Percentiles rank a stretch among this genome's conserved stretches.
Evolutionary conservation across 64 coral and sea anemone genomes (phyloP).

Genomic region (Dendronephthya gigantea): DNA sequence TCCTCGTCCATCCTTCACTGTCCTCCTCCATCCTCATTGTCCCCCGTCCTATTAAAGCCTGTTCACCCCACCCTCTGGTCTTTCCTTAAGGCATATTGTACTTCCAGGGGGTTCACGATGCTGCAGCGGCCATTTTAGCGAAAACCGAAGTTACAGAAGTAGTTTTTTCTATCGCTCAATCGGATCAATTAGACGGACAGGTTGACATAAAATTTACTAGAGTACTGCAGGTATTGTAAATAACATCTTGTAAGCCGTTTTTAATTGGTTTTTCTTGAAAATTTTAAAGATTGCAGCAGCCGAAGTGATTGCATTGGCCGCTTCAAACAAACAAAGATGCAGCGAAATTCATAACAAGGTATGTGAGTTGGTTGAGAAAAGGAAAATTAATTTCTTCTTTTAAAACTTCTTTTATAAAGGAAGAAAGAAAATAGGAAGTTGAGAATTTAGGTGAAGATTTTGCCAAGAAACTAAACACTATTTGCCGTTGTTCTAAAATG

Average conservation of each 20-base stretch:
- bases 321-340: conserved; percentile 50
- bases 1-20: no score
- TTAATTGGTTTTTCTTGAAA: neutral
- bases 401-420: no score
- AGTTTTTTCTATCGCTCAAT: conserved; percentile 24
- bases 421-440: no score
- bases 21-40: no score
- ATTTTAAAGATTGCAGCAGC: conserved; percentile 47
- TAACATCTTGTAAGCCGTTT: no score
- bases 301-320: conserved; percentile 49
- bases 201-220: neutral
- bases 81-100: no score
- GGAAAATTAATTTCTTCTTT: no score
- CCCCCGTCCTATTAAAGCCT: no score
- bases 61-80: no score
- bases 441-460: no score
- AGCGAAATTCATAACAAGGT: conserved; percentile 29
- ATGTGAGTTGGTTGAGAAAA: neutral
- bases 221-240: neutral
- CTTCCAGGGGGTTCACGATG: conserved; percentile 17
- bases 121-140: neutral
- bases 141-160: conserved; percentile 31
- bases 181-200: conserved; percentile 20
- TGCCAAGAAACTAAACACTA: no score
- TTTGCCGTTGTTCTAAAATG: no score